A percentile compares a stretch with the other conserved stretches of the same genome.
Conservation (phyloP, 1,140 invertebrate species). For the Macrotrachela quadricornifera region DNA sequence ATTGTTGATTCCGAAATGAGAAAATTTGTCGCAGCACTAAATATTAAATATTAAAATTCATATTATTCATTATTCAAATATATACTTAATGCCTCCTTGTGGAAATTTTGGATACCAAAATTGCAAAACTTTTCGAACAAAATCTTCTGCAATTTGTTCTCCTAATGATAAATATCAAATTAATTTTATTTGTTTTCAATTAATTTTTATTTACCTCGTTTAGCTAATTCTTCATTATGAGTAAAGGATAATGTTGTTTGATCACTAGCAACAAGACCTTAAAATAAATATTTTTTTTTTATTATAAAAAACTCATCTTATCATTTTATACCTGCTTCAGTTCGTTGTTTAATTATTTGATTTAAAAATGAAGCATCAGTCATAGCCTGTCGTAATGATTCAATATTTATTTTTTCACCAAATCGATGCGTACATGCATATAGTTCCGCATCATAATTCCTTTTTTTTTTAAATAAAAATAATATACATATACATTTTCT, state of each 20-base stretch:
- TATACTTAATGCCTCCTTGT: conserved; percentile 40
- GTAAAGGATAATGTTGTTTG: not conserved
- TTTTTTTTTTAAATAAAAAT: conserved; percentile 11
- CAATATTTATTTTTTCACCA: conserved; percentile 53
- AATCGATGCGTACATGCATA: conserved; percentile 63
- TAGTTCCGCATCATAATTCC: conserved; percentile 66
- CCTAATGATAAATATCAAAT: conserved; percentile 41
- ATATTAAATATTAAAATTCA: conserved; percentile 12
- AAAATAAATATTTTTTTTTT: conserved; percentile 43
- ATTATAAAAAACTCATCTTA: not conserved
- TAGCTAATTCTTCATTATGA: conserved; percentile 35
- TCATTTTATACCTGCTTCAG: no score
- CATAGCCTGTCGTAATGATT: conserved; percentile 49
- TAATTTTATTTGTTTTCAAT: conserved; percentile 39
- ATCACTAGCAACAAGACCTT: conserved; percentile 37
- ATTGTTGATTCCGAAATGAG: conserved; percentile 44
- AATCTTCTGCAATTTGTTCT: conserved; percentile 35
- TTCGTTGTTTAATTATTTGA: no score
- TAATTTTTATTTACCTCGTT: not conserved
- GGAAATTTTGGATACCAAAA: conserved; percentile 47
- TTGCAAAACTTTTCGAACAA: conserved; percentile 39
- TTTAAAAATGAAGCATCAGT: conserved; percentile 35
- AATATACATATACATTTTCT: no score
- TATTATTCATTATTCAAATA: not conserved
- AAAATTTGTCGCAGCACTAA: conserved; percentile 40